Conservation (phyloP, 1,140 invertebrate species). For the Apis dorsata region DNA sequence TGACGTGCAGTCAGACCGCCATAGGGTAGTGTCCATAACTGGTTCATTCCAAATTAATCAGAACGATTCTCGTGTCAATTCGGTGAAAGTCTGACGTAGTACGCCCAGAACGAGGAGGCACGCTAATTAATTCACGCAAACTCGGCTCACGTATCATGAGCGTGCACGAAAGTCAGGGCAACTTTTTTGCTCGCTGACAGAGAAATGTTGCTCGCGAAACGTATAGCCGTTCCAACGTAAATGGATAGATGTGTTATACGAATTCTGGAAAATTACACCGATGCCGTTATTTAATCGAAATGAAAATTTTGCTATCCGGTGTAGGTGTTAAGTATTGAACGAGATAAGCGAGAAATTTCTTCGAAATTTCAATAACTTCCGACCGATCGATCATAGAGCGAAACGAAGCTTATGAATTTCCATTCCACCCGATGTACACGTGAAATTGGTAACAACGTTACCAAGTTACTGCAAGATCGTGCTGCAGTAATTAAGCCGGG, state of each 20-base stretch:
- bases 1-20: slow-evolving; percentile 10
- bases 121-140: slow-evolving; percentile 48
- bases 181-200: background rate
- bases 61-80: slow-evolving; percentile 44
- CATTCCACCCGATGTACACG: slow-evolving; percentile 6
- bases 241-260: no score
- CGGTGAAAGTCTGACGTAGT: slow-evolving; percentile 23
- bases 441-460: slow-evolving; percentile 26
- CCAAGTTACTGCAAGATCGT: slow-evolving; percentile 37
- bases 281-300: no score
- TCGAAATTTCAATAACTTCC: background rate
- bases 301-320: background rate
- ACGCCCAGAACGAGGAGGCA: background rate
- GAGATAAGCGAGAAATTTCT: background rate
- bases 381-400: background rate
- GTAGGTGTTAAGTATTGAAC: background rate
- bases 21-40: background rate
- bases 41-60: slow-evolving; percentile 38
- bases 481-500: slow-evolving; percentile 45
- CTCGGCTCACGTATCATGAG: background rate
- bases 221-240: no score
- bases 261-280: no score
- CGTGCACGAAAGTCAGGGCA: background rate
- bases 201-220: background rate
- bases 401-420: slow-evolving; percentile 11